phyloP scores from a whole-genome alignment of 2,113 vertebrate genomes.

The Columba livia region DNA sequence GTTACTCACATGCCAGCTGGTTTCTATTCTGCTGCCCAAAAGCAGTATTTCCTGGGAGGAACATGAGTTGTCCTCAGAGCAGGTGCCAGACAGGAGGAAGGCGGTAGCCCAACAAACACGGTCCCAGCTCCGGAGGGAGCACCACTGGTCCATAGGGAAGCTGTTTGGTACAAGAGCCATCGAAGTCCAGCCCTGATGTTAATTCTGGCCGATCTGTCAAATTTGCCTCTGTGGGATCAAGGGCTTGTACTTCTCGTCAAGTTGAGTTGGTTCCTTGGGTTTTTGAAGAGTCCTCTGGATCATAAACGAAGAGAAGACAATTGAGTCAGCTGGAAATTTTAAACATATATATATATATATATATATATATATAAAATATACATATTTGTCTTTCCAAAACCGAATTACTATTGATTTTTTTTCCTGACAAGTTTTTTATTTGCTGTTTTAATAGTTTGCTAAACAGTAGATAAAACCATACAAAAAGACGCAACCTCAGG shows the following conservation, averaged over 20 bases:
- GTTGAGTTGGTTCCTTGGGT: background rate
- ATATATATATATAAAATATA: no score
- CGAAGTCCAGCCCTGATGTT: background rate
- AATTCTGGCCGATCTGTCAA: background rate
- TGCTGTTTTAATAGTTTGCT: background rate
- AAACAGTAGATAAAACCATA: background rate
- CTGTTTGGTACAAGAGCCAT: background rate
- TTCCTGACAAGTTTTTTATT: background rate
- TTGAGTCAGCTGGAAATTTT: background rate
- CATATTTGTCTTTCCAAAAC: background rate
- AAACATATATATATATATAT: background rate
- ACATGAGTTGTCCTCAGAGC: accelerated
- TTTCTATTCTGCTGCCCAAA: background rate
- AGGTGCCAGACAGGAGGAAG: background rate
- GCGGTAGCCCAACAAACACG: no score
- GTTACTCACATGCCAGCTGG: accelerated
- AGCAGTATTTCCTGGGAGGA: background rate
- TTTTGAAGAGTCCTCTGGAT: background rate
- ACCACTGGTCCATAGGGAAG: background rate
- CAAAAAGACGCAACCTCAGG: background rate
- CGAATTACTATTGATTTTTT: background rate
- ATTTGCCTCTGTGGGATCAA: background rate
- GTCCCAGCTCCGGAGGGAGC: background rate
- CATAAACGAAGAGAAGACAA: background rate
- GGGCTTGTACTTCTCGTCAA: background rate